Conservation (phyloP, 2,797 vertebrate species). For the Echeneis naucrates region DNA sequence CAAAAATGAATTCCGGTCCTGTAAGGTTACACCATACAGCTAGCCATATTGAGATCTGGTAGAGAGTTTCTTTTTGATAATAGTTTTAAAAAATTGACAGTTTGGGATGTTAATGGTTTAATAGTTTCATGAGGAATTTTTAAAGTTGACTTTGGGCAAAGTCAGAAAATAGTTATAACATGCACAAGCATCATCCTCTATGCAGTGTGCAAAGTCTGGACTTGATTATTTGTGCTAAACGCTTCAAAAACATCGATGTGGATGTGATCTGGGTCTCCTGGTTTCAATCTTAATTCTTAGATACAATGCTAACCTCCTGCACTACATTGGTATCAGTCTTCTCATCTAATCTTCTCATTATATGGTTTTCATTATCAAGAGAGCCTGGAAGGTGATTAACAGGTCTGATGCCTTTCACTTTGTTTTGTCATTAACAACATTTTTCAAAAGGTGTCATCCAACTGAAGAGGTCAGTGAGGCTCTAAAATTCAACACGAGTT, state of each 20-base stretch:
- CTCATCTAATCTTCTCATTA: too few relatives aligned
- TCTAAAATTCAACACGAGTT: background rate
- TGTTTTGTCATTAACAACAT: constrained; percentile 2
- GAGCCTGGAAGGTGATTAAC: background rate
- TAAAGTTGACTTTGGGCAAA: background rate
- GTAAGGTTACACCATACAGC: background rate
- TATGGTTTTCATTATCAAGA: background rate
- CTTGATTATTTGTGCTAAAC: too few relatives aligned
- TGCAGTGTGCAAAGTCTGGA: too few relatives aligned
- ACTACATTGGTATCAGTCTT: too few relatives aligned
- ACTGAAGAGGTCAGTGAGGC: background rate
- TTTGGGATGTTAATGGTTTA: background rate
- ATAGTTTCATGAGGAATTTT: background rate
- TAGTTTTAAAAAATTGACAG: too few relatives aligned
- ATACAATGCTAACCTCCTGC: too few relatives aligned
- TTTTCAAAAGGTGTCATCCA: constrained; percentile 14
- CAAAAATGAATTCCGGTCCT: background rate
- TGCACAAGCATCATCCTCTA: too few relatives aligned
- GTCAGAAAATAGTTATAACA: too few relatives aligned
- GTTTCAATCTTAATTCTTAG: too few relatives aligned
- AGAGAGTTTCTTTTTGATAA: background rate
- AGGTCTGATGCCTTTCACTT: background rate
- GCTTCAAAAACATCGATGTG: too few relatives aligned
- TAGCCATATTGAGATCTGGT: background rate
- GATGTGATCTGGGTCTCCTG: background rate